These are phyloP conservation scores for Ciconia boyciana DNA, from an alignment of 2,113 vertebrate species.

Conservation along the genomic window DNA sequence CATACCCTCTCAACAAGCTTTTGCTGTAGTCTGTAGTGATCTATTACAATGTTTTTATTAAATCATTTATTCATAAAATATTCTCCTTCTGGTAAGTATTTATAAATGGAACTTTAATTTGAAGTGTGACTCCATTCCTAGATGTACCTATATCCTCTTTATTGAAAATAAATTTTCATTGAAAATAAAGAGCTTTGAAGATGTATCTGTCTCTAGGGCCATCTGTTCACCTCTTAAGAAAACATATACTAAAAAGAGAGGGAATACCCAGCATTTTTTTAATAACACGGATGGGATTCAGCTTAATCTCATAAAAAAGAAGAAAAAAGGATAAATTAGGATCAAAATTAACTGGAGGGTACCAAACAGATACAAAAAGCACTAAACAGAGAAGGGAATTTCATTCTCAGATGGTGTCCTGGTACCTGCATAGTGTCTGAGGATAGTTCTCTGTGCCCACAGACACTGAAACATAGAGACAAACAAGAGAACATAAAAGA, in stretches of 20 bases:
- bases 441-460: conserved; percentile 11
- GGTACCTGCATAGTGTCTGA: background rate
- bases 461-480: conserved; percentile 6
- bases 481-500: conserved; percentile 9
- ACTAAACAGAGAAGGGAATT: background rate
- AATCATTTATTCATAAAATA: background rate
- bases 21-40: background rate
- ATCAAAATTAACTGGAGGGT: conserved; percentile 13
- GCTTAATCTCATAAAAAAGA: background rate
- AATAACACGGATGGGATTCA: background rate
- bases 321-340: background rate
- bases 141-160: background rate
- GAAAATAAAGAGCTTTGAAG: conserved; percentile 32
- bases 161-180: background rate
- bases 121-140: background rate
- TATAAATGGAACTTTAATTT: conserved; percentile 35
- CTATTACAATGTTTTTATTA: conserved; percentile 10
- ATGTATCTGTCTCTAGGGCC: background rate
- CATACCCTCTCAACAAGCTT: background rate
- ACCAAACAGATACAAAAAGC: background rate
- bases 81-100: background rate
- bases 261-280: conserved; percentile 34
- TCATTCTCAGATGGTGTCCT: background rate
- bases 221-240: conserved; percentile 40
- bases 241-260: conserved; percentile 1